Base-by-base conservation (phyloP, 2,888 invertebrate genomes). In the Brenthis hecate region DNA sequence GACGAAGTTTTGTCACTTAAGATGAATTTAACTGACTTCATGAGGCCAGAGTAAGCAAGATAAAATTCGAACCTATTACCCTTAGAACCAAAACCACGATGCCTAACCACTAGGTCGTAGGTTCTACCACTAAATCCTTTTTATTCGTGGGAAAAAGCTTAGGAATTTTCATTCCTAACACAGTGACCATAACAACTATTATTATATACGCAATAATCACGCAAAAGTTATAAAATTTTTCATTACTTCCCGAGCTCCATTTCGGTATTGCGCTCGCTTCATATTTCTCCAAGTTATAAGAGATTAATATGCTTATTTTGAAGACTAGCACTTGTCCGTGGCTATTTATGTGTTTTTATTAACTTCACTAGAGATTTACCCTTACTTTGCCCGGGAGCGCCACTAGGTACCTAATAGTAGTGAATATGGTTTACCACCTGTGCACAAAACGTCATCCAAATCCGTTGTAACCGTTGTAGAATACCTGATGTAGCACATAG, bases 181-280 rank as follows among this genome's bases (percentile, higher is more conserved):
- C 50, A 11, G 51, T 32, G 1, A 50, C n/a, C 13, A 50, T 68
- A 68, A 58, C 58, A 53, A 55, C 65, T 68, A 60, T 65, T 68
- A 64, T 71, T 65, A 69, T 66, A 62, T 70, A 63, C 50, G 55
- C 63, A 36, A 47, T 54, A 56, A 58, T 66, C 47, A 64, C 48
- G 68, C 69, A 74, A 75, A 77, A 70, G 60, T 73, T 73, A 73
- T 72, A 74, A 82, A 80, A 82, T 76, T 81, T 86, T 85, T 85
- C 84, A 85, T 86, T 86, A 83, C 82, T 79, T 72, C 77, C 74
- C 75, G 74, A 72, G 78, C 74, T 83, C 78, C 83, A 80, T 84
- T 86, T 83, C 75, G 80, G 81, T 80, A 75, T 74, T 79, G 77
- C 79, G 81, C 86, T 85, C 85, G 80, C 81, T 82, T 83, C 81